phyloP scores from a whole-genome alignment of 2,797 vertebrate species.

The Sparus aurata region DNA sequence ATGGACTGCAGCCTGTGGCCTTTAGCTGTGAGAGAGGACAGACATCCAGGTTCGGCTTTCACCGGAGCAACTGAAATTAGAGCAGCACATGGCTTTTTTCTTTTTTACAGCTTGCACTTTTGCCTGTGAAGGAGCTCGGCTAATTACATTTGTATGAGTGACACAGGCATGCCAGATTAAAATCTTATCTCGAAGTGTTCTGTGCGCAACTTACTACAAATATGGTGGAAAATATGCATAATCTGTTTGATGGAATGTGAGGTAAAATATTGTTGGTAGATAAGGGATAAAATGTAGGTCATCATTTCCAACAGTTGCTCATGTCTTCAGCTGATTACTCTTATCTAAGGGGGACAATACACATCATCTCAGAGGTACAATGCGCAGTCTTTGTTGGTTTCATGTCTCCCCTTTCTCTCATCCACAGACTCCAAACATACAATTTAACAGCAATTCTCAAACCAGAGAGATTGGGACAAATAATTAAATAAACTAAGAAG shows the following conservation, averaged over 20 bases:
- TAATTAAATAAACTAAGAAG: conserved; percentile 4
- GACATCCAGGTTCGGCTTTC: conserved; percentile 28
- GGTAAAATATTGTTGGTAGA: conserved; percentile 1
- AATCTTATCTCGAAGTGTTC: conserved; percentile 12
- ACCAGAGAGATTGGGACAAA: conserved; percentile 4
- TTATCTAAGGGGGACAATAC: conserved; percentile 40
- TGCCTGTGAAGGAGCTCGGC: neutral
- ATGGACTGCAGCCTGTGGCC: conserved; percentile 48
- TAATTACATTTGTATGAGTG: conserved; percentile 19
- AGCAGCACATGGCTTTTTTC: neutral
- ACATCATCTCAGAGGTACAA: conserved; percentile 16
- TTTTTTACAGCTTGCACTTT: conserved; percentile 10
- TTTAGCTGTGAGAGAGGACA: conserved; percentile 25
- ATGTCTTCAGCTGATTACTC: conserved; percentile 40
- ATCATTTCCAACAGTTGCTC: conserved; percentile 28
- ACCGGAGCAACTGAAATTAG: conserved; percentile 5
- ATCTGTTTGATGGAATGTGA: neutral
- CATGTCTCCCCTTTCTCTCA: neutral
- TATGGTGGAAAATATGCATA: neutral
- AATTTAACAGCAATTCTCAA: conserved; percentile 20
- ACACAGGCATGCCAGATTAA: conserved; percentile 14
- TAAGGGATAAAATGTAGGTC: conserved; percentile 8
- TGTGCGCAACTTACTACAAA: neutral
- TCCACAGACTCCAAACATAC: conserved; percentile 16
- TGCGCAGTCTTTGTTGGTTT: neutral